Evolutionary conservation across 2,888 invertebrate species (phyloP).

Genomic region (Amphipyra berbera): DNA sequence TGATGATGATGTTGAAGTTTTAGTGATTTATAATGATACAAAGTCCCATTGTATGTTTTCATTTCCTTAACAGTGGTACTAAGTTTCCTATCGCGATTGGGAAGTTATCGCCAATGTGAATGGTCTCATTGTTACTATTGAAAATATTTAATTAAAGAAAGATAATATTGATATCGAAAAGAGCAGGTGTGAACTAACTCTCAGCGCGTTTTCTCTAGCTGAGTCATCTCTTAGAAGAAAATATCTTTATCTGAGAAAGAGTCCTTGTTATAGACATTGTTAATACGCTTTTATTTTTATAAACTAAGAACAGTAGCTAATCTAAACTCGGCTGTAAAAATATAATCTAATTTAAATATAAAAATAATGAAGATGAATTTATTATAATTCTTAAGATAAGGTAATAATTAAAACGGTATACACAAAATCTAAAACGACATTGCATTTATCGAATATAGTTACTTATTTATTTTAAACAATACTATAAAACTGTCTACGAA

Average conservation of each 20-base stretch:
- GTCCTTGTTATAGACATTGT: not conserved
- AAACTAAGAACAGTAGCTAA: too few relatives aligned
- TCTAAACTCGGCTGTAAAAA: too few relatives aligned
- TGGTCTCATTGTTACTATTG: slow-evolving; percentile 7
- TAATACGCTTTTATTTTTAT: not conserved
- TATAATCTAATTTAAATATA: too few relatives aligned
- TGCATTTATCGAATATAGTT: slow-evolving; percentile 3
- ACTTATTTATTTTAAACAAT: slow-evolving; percentile 30
- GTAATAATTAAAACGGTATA: slow-evolving; percentile 1
- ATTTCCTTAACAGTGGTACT: not conserved
- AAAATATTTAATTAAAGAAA: slow-evolving; percentile 11
- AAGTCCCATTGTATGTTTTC: too few relatives aligned
- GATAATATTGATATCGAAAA: slow-evolving; percentile 12
- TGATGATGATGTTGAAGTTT: too few relatives aligned
- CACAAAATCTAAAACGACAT: slow-evolving; percentile 13
- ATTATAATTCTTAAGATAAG: slow-evolving; percentile 6
- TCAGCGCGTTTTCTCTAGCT: slow-evolving; percentile 4
- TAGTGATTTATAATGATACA: too few relatives aligned
- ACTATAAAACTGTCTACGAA: slow-evolving; percentile 39
- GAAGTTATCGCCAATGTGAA: slow-evolving; percentile 1
- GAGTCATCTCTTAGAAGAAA: not conserved
- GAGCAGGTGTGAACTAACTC: not conserved
- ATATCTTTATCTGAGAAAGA: not conserved
- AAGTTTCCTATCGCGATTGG: not conserved
- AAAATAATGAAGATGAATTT: not conserved